Base-by-base conservation (phyloP, 2,797 vertebrate genomes). In the Antennarius maculatus region DNA sequence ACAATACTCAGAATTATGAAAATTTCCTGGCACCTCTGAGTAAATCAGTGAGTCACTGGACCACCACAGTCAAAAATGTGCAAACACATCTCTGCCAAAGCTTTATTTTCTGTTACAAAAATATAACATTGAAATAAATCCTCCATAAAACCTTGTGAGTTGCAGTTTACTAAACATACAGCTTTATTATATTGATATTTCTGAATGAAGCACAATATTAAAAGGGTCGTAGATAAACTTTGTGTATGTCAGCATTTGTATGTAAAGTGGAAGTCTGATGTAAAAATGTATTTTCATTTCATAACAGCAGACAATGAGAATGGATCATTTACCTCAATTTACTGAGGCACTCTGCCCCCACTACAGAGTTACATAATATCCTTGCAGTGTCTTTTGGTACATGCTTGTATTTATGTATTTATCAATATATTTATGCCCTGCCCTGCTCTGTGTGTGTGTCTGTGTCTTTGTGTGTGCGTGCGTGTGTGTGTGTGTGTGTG, bases 351-450 rank as follows among this genome's bases (percentile, higher is more conserved):
- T 34, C 14, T 68, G 49, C 64, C 37, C 43, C 67, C 49, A 52
- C 69, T 9, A 41, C 47, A 45, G 14, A 69, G 71, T 86, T 88
- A 81, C 63, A 58, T 79, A 88, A 88, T 59, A 49, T 45, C n/a
- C 39, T 45, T 34, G 8, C 14, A 37, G 53, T 62, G 65, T 72
- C 46, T 52, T 46, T 42, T 16, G 42, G 54, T 49, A 5, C 16
- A 71, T 51, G 65, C 28, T 55, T 64, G 58, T 70, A 47, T 59
- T 42, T 68, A 37, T 76, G 15, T 50, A 77, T 66, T 4, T n/a
- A 13, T 64, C 23, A 56, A 71, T 65, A 41, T 28, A 49, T 8
- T 23, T 13, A 50, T 14, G 41, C 13, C 18, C 23, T 29, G 31
- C 31, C 23, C 23, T 23, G 23, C 23, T 23, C 23, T 23, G 4